Evolutionary conservation across 2,888 invertebrate genomes (phyloP).

Genomic region (Diaperis boleti): DNA sequence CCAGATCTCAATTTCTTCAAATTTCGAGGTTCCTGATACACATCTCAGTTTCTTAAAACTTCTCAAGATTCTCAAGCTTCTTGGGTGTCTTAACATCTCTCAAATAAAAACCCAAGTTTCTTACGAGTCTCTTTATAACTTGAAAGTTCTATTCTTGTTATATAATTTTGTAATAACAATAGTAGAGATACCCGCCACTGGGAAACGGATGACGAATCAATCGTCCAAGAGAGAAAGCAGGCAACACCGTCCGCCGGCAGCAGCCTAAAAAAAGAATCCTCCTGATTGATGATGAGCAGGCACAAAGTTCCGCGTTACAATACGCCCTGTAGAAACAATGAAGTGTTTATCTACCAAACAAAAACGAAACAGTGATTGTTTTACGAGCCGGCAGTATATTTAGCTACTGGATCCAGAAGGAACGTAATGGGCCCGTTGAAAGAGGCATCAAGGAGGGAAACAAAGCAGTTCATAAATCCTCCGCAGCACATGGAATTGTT

Average conservation of each 20-base stretch:
- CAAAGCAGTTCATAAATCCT: slow-evolving; percentile 57
- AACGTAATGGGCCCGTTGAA: slow-evolving; percentile 55
- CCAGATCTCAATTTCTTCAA: too few species aligned
- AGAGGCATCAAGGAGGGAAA: slow-evolving; percentile 55
- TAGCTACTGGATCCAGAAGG: slow-evolving; percentile 45
- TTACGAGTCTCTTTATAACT: too few species aligned
- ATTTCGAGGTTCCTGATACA: too few species aligned
- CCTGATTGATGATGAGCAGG: slow-evolving; percentile 49
- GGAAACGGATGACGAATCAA: slow-evolving; percentile 32
- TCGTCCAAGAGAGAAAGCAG: slow-evolving; percentile 26
- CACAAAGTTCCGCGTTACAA: slow-evolving; percentile 45
- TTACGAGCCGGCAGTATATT: slow-evolving; percentile 48
- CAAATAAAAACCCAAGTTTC: too few species aligned
- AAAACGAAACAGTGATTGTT: slow-evolving; percentile 42
- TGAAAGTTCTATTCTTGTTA: too few species aligned
- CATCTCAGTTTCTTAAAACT: too few species aligned
- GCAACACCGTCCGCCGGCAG: slow-evolving; percentile 3
- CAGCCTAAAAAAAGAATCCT: slow-evolving; percentile 26
- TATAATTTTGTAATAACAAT: too few species aligned
- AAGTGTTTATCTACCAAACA: slow-evolving; percentile 47
- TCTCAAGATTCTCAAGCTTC: too few species aligned
- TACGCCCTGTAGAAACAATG: slow-evolving; percentile 48
- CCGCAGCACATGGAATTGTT: slow-evolving; percentile 57
- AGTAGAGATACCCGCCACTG: too few species aligned
- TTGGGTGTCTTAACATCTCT: too few species aligned